phyloP scores from a whole-genome alignment of 2,797 vertebrate species.

The Acipenser oxyrinchus region DNA sequence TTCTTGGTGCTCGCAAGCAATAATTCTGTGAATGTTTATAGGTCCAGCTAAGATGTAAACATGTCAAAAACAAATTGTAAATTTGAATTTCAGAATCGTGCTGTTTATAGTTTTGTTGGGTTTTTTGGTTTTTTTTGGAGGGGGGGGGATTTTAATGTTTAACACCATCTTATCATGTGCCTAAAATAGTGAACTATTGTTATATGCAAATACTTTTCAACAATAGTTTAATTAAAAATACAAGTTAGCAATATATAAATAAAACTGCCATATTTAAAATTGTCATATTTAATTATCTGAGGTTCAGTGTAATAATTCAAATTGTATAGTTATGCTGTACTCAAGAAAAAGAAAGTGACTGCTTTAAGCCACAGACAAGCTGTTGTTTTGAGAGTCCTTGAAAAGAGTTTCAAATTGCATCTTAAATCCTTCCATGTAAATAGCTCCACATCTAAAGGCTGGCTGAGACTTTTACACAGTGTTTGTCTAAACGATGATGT shows the following conservation, averaged over 20 bases:
- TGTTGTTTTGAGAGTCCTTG: conserved; percentile 14
- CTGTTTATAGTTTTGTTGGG: conserved; percentile 25
- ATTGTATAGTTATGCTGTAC: neutral
- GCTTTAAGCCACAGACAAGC: neutral
- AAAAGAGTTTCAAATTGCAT: conserved; percentile 19
- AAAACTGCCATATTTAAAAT: neutral
- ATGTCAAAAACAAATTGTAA: conserved; percentile 8
- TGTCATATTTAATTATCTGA: neutral
- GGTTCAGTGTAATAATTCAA: neutral
- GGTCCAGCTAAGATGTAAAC: conserved; percentile 26
- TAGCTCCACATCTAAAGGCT: conserved; percentile 14
- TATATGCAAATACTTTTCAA: conserved; percentile 38
- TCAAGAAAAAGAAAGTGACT: neutral
- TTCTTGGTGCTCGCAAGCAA: conserved; percentile 22
- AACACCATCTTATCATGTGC: conserved; percentile 48
- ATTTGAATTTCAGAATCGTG: too few species aligned
- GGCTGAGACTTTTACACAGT: conserved; percentile 13
- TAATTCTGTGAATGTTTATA: conserved; percentile 43
- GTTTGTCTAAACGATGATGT: conserved; percentile 35
- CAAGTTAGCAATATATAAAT: conserved; percentile 22
- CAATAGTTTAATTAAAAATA: conserved; percentile 33
- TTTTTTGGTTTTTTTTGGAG: conserved; percentile 42
- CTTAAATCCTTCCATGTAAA: conserved; percentile 30
- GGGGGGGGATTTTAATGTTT: conserved; percentile 35
- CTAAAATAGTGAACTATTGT: conserved; percentile 42